A percentile compares a stretch with the other conserved stretches of the same genome.
Evolutionary conservation across 2,888 invertebrate genomes (phyloP).

Genomic region (Stictocephala bisonia): DNA sequence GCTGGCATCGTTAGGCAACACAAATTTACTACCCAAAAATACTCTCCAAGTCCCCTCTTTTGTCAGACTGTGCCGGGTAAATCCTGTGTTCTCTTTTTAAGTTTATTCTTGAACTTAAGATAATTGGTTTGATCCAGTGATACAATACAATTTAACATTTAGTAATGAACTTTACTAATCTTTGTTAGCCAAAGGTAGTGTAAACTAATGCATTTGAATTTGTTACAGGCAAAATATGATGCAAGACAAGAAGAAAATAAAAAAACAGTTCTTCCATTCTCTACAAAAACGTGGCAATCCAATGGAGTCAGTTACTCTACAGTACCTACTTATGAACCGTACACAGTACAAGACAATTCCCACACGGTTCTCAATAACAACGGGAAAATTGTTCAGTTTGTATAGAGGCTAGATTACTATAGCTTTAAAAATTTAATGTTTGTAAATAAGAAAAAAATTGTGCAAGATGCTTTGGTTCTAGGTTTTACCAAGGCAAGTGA

Average conservation of each 20-base stretch:
- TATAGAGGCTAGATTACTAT: constrained; percentile 37
- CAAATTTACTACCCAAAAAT: no score
- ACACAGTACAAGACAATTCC: constrained; percentile 24
- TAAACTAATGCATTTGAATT: constrained; percentile 39
- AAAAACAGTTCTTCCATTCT: constrained; percentile 69
- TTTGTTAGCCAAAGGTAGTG: constrained; percentile 2
- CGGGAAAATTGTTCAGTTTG: constrained; percentile 41
- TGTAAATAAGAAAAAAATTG: no score
- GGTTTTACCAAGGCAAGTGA: no score
- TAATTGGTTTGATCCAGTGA: no score
- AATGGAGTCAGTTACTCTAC: constrained; percentile 31
- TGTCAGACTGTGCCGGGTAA: no score
- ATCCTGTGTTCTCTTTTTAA: no score
- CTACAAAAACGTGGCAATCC: constrained; percentile 49
- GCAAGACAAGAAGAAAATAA: constrained; percentile 68
- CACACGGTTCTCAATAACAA: constrained; percentile 27
- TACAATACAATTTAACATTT: background rate
- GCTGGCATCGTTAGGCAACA: no score
- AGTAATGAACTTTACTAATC: background rate
- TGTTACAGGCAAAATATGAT: constrained; percentile 76
- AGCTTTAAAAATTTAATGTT: no score
- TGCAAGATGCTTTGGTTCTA: no score
- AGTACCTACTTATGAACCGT: constrained; percentile 21
- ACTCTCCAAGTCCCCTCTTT: no score
- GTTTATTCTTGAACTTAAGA: no score